A percentile compares a stretch with the other conserved stretches of the same genome.
Evolutionary conservation across 2,888 invertebrate species (phyloP).

Genomic region (Dusona sp.): DNA sequence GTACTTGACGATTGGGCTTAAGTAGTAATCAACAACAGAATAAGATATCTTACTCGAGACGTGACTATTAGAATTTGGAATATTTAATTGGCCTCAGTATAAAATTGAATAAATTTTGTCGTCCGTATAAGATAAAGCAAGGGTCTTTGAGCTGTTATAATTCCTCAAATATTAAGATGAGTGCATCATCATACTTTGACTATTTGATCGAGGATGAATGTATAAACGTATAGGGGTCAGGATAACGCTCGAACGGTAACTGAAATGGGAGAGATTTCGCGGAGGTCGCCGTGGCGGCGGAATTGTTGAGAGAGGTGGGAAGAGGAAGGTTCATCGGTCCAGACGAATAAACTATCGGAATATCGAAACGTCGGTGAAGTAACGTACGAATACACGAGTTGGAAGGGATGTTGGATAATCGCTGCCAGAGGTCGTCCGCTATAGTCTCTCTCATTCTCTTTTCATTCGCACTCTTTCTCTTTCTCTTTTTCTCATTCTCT

Average conservation of each 20-base stretch:
- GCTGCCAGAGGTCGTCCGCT: constrained; percentile 59
- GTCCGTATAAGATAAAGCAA: not conserved
- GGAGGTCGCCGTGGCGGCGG: constrained; percentile 66
- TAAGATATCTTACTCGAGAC: too few relatives aligned
- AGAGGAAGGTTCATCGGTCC: constrained; percentile 73
- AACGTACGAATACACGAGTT: constrained; percentile 35
- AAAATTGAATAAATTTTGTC: not conserved
- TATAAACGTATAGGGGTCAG: constrained; percentile 5
- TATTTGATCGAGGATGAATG: not conserved
- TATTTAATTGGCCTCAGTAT: not conserved
- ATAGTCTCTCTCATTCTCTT: constrained; percentile 21
- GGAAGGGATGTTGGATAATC: constrained; percentile 64
- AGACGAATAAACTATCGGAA: constrained; percentile 83
- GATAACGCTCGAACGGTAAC: constrained; percentile 73
- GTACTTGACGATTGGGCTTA: too few relatives aligned
- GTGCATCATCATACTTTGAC: constrained; percentile 8
- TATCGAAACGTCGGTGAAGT: constrained; percentile 80
- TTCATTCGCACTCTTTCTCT: constrained; percentile 23
- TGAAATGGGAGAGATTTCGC: constrained; percentile 79
- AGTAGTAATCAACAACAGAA: too few relatives aligned
- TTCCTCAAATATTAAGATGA: not conserved
- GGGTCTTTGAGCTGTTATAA: not conserved
- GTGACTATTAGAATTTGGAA: not conserved
- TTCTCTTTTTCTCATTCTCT: not conserved
- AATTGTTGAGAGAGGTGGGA: constrained; percentile 56